Percentiles rank a stretch among this genome's conserved stretches.
phyloP scores from a whole-genome alignment of 2,797 vertebrate genomes.

The Macropus fuliginosus region DNA sequence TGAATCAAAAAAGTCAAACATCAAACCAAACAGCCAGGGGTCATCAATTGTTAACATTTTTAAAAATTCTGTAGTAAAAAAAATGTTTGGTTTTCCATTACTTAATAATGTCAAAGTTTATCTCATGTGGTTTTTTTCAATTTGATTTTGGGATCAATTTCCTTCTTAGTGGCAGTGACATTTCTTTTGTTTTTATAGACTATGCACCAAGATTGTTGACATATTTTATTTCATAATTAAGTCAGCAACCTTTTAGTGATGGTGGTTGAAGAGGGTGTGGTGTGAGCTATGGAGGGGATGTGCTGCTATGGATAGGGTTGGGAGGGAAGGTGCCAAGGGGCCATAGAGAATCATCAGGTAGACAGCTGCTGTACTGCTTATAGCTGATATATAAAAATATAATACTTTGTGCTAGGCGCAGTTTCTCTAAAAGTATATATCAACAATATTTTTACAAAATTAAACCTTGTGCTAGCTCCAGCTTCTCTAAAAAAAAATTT shows the following conservation, averaged over 20 bases:
- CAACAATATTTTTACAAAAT: too few species aligned
- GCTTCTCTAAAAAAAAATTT: background rate
- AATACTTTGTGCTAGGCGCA: background rate
- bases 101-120: background rate
- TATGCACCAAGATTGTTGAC: background rate
- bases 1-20: background rate
- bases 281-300: background rate
- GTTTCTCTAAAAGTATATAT: background rate
- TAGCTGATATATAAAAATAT: background rate
- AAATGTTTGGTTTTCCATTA: background rate
- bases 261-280: background rate
- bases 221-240: slow-evolving; percentile 19
- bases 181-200: slow-evolving; percentile 37
- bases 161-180: slow-evolving; percentile 23
- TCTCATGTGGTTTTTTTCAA: background rate
- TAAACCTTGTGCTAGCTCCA: too few species aligned
- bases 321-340: background rate
- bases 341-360: background rate
- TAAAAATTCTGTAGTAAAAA: background rate
- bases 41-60: background rate
- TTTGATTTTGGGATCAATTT: slow-evolving; percentile 14
- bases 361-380: background rate
- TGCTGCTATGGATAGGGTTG: background rate
- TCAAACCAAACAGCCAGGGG: background rate
- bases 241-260: background rate